A percentile compares a stretch with the other conserved stretches of the same genome.
These are phyloP conservation scores for Drosophila stalkeri DNA, from an alignment of 2,888 invertebrate species.

Conservation along the genomic window DNA sequence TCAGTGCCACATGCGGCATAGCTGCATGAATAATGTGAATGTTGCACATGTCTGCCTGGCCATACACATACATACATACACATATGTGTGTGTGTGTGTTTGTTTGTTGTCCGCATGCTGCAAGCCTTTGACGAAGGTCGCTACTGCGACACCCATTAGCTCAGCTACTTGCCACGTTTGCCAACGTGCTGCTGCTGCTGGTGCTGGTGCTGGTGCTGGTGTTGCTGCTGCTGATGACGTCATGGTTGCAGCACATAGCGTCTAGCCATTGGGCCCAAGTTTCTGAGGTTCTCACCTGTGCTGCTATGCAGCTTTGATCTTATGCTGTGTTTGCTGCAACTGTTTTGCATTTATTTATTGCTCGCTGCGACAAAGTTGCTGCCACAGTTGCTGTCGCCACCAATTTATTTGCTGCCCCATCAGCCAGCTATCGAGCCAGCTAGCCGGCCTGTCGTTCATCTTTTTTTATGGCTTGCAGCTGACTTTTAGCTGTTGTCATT, in stretches of 20 bases:
- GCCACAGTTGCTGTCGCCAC: conserved; percentile 56
- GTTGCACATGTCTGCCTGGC: conserved; percentile 5
- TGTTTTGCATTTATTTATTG: conserved; percentile 75
- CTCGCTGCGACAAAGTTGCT: conserved; percentile 70
- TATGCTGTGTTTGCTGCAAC: conserved; percentile 23
- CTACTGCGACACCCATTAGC: conserved; percentile 55
- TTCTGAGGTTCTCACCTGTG: conserved; percentile 33
- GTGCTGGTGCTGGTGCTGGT: not conserved
- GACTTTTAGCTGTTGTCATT: conserved; percentile 52
- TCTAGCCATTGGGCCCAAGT: conserved; percentile 39
- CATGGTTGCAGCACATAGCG: conserved; percentile 35
- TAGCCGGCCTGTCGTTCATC: conserved; percentile 58
- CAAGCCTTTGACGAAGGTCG: conserved; percentile 54
- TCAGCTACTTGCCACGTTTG: conserved; percentile 9
- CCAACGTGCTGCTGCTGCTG: not conserved
- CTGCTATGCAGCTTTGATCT: conserved; percentile 46
- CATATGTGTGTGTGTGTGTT: conserved; percentile 12
- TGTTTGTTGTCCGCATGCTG: conserved; percentile 54
- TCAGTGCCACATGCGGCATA: conserved; percentile 59
- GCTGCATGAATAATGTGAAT: conserved; percentile 76
- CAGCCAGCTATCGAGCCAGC: not conserved
- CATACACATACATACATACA: too few species aligned
- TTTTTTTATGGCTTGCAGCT: conserved; percentile 64
- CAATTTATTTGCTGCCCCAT: conserved; percentile 67
- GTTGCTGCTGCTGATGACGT: conserved; percentile 55